Conservation (phyloP, 1,140 invertebrate genomes). For the roundworm (Caenorhabditis elegans) region DNA sequence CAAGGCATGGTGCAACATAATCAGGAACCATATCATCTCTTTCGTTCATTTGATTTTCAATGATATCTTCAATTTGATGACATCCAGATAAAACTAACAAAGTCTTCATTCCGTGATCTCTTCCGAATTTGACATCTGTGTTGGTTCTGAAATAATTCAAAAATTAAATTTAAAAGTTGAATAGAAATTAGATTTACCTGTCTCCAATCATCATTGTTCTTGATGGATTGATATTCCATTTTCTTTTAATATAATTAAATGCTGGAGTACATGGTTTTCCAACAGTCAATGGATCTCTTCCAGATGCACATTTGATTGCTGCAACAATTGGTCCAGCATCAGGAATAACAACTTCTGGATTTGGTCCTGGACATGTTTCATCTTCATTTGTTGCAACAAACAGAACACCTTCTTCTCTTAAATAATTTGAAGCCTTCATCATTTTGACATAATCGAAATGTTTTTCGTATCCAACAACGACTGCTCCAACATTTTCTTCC, state of each 20-base stretch:
- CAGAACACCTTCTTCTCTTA: slow-evolving; percentile 73
- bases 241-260: slow-evolving; percentile 69
- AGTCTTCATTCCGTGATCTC: slow-evolving; percentile 60
- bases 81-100: slow-evolving; percentile 62
- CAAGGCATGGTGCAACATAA: slow-evolving; percentile 57
- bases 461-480: slow-evolving; percentile 89
- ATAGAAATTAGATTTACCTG: slow-evolving; percentile 66
- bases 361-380: slow-evolving; percentile 74
- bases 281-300: slow-evolving; percentile 78
- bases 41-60: slow-evolving; percentile 53
- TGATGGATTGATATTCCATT: slow-evolving; percentile 74
- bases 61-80: slow-evolving; percentile 60
- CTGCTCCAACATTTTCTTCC: slow-evolving; percentile 77
- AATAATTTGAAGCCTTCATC: slow-evolving; percentile 83
- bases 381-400: slow-evolving; percentile 93
- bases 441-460: slow-evolving; percentile 88
- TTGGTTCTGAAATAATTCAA: slow-evolving; percentile 53
- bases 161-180: background rate
- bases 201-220: slow-evolving; percentile 92
- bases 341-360: slow-evolving; percentile 70
- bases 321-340: slow-evolving; percentile 75
- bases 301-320: slow-evolving; percentile 79
- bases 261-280: slow-evolving; percentile 79
- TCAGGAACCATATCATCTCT: slow-evolving; percentile 59
- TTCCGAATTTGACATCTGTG: slow-evolving; percentile 63